Evolutionary conservation across 2,113 vertebrate genomes (phyloP).

Genomic region (Chaenogobius annularis): DNA sequence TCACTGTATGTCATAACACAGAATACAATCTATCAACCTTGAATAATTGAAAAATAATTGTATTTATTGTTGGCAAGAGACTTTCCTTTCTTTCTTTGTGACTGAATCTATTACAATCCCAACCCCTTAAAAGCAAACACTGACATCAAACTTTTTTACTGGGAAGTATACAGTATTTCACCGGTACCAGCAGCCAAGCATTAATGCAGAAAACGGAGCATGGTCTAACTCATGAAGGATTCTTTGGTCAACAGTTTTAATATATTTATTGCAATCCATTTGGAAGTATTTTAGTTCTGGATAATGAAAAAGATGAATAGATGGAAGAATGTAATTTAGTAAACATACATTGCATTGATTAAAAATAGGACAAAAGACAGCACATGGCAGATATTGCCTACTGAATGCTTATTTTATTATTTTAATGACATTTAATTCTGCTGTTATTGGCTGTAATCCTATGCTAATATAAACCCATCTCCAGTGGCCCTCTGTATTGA

Average conservation of each 20-base stretch:
- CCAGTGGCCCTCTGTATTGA: neutral
- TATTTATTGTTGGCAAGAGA: neutral
- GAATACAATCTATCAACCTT: neutral
- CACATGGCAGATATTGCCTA: neutral
- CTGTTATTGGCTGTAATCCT: slow-evolving; percentile 2
- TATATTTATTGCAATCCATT: neutral
- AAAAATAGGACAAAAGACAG: neutral
- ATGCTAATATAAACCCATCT: neutral
- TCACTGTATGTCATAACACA: neutral
- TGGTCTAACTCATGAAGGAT: too few relatives aligned
- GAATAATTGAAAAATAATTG: neutral
- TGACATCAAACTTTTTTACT: neutral
- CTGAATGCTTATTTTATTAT: neutral
- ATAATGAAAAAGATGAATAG: neutral
- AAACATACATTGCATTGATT: neutral
- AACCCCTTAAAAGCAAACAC: neutral
- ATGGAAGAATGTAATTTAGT: neutral
- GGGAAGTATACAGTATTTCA: too few relatives aligned
- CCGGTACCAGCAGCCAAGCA: too few relatives aligned
- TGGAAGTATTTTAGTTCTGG: neutral
- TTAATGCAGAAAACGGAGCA: too few relatives aligned
- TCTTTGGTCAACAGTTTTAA: too few relatives aligned
- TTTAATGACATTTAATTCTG: neutral
- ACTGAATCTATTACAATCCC: neutral
- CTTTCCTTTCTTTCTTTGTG: neutral